Evolutionary conservation across 2,113 vertebrate species (phyloP), one percentile per base, ranked within the genome.

Genomic region (Mesitornis unicolor): DNA sequence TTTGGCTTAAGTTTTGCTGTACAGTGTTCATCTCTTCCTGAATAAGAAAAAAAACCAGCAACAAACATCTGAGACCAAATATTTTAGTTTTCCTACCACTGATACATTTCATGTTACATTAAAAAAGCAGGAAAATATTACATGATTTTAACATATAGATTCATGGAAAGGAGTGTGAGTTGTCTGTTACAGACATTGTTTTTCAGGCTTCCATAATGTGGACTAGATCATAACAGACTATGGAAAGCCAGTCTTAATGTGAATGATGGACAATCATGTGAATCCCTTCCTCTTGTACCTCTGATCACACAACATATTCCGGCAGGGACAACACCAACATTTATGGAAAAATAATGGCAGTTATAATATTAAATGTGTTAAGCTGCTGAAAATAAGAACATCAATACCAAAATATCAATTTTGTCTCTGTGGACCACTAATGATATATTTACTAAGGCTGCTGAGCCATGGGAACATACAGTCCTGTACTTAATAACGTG

Each of bases 361-460:
- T 77, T 90, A 15, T 35, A 76, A 57, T 36, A 31, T 24, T 51
- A 22, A n/a, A 50, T 65, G 45, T 38, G 64, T 59, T 36, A 87
- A 70, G 43, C n/a, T 90, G 83, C 47, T 88, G 79, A 59, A 88
- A 84, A 84, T 47, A 85, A 63, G 45, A 91, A 14, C 36, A 45
- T 43, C 64, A 71, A 26, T 73, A 87, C 15, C 67, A 74, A 87
- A 35, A 33, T 50, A 74, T 20, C 82, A 50, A 13, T 83, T 42
- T 54, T 69, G 38, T 48, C 40, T 85, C 67, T 42, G 31, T 74
- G 77, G 80, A 84, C 80, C 76, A 48, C 71, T 84, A 69, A 73
- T 92, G 84, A 91, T 91, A 60, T 56, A 88, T 91, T 94, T 86
- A 86, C 85, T 74, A 43, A 88, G 45, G 38, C 35, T 93, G 79